Evolutionary conservation across 30 jellyfish, hydroid and myxozoan genomes (phyloP), one percentile per base, ranked within the genome.

Genomic region (Cassiopea andromeda): DNA sequence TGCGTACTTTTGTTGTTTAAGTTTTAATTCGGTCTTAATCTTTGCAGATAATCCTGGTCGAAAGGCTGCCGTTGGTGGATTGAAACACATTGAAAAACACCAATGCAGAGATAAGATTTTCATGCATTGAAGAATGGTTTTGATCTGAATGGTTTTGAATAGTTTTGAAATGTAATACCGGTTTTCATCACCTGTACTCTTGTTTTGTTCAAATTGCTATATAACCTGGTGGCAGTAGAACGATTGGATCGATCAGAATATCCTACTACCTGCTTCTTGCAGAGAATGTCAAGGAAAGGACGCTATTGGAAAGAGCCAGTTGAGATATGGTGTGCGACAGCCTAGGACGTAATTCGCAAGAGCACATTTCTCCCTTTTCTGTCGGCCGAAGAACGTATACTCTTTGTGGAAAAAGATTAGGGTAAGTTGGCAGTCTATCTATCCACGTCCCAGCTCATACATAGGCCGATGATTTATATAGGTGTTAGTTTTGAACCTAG

Each of bases 11-110:
- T 67, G 73, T 81, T 57, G 69, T 0, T 7, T 17, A 66, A 61
- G 46, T n/a, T 68, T 81, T 66, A 27, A 81, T 64, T 54, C 57
- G 38, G 14, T 81, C 49, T 59, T 61, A 15, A 81, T 27, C 70
- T 48, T 80, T 67, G 57, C 82, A 81, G 90, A 81, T 81, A 19
- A 81, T 81, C 89, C 89, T 43, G 70, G 48, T 27, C 12, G 69
- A 81, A 48, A 81, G 90, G 15, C 90, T 77, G 75, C 86, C 48
- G 86, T 48, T 43, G 43, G 86, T 14, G 16, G 73, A 49, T 38
- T 48, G 75, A 49, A 77, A 15, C 66, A 57, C 71, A 44, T 48
- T 2, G 76, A 54, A 77, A 4, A 77, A 77, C 73, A 49, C 71
- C 3, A 48, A 15, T 54, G 19, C 73, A 61, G 16, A 38, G 74